Evolutionary conservation across 2,888 invertebrate species (phyloP), one percentile per base, ranked within the genome.

Genomic region (Macaria notata): DNA sequence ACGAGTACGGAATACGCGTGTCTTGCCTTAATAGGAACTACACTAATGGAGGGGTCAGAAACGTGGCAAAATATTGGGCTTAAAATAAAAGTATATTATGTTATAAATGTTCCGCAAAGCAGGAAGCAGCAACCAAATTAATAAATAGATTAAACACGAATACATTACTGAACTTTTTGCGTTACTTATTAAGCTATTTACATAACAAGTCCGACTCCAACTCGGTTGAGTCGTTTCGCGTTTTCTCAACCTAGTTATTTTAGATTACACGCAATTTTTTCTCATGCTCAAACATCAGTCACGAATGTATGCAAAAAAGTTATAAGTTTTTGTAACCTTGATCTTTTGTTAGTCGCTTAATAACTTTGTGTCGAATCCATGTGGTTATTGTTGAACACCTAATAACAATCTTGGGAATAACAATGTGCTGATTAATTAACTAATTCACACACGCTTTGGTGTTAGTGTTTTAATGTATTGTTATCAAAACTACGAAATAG

Each of bases 251-350:
- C 84, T 79, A 64, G 66, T 64, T 66, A 88, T 89, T 88, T 87
- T 76, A 81, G 82, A 86, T 87, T 88, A 83, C 82, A 86, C 88
- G 86, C 78, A 68, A 66, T 85, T 88, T 85, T 84, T 86, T 83
- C 79, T 79, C 76, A 73, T 74, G 76, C 76, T 73, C 76, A 75
- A 56, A 80, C 81, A 84, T 41, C 78, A 78, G 86, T 89, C 90
- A 90, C 90, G 90, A 90, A 82, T 79, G 71, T 64, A 59, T 63
- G 78, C 87, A 89, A 90, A 88, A 41, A 89, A 88, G 63, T 83
- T 79, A 79, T 84, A 86, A 84, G 84, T 82, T 71, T 72, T 68
- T 66, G 72, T 75, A 83, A 77, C 90, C 90, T 90, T 90, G 88
- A 86, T 84, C 84, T 88, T 84, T 81, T 83, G 81, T 84, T 79